Evolutionary conservation across 2,888 invertebrate species (phyloP).

Genomic region (Torymus aiolomorphi): DNA sequence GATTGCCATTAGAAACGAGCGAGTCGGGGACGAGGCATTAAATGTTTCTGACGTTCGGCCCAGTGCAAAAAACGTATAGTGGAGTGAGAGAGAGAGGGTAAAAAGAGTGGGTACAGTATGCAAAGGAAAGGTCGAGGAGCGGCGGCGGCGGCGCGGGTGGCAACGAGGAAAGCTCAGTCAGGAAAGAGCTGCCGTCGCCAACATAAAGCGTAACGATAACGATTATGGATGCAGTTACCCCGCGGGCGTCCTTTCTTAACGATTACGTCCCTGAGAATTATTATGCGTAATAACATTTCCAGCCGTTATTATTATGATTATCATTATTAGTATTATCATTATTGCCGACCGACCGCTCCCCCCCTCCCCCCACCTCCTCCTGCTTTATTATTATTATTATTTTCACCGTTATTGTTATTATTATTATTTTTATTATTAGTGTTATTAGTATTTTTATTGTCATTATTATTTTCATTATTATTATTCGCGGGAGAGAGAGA

Average conservation of each 20-base stretch:
- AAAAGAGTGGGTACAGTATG: no score
- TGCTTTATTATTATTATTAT: no score
- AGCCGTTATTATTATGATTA: slow-evolving; percentile 72
- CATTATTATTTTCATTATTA: slow-evolving; percentile 41
- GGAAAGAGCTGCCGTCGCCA: slow-evolving; percentile 65
- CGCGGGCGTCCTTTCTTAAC: slow-evolving; percentile 73
- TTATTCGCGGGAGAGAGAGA: not conserved
- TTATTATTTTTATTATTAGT: slow-evolving; percentile 67
- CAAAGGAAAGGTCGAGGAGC: not conserved
- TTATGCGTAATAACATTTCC: slow-evolving; percentile 74
- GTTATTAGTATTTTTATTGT: slow-evolving; percentile 37
- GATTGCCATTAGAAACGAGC: slow-evolving; percentile 4
- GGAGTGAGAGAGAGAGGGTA: no score
- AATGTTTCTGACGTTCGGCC: slow-evolving; percentile 26
- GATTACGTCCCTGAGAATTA: slow-evolving; percentile 75
- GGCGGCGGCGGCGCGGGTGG: slow-evolving; percentile 12
- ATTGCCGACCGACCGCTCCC: slow-evolving; percentile 55
- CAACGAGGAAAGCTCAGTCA: slow-evolving; percentile 49
- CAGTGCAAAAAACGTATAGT: not conserved
- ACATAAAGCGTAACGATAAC: slow-evolving; percentile 76
- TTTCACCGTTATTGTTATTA: slow-evolving; percentile 62
- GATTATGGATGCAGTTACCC: slow-evolving; percentile 75
- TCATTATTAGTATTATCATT: slow-evolving; percentile 70
- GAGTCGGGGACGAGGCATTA: not conserved
- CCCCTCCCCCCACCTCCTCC: no score